Evolutionary conservation across 1,140 invertebrate genomes (phyloP).

Genomic region (Oppia nitens): DNA sequence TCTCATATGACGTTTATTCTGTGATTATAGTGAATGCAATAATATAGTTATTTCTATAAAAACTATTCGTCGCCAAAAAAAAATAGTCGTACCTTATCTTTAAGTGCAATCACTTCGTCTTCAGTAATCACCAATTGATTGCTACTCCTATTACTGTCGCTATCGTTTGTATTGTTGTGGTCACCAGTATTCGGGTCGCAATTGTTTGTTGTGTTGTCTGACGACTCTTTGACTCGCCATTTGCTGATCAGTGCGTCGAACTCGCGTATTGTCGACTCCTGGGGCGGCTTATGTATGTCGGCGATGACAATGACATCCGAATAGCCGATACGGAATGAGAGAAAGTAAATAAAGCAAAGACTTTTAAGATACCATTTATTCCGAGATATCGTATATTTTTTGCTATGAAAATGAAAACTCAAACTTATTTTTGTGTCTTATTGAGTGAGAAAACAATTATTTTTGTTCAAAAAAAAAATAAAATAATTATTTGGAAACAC

Average conservation of each 20-base stretch:
- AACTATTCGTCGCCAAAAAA: background rate
- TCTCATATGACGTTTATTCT: constrained; percentile 68
- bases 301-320: constrained; percentile 38
- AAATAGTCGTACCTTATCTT: constrained; percentile 40
- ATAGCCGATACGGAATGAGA: constrained; percentile 44
- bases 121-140: constrained; percentile 40
- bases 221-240: constrained; percentile 24
- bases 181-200: constrained; percentile 10
- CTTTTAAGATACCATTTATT: background rate
- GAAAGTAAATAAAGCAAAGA: too few species aligned
- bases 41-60: background rate
- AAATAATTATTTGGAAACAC: too few species aligned
- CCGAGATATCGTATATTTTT: background rate
- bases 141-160: constrained; percentile 17
- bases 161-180: too few species aligned
- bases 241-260: constrained; percentile 31
- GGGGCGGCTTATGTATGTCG: constrained; percentile 33
- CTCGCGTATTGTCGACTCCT: constrained; percentile 29
- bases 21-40: too few species aligned
- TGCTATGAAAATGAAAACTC: background rate
- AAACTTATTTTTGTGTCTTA: constrained; percentile 1
- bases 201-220: constrained; percentile 11
- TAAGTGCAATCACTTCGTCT: constrained; percentile 49
- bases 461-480: too few species aligned
- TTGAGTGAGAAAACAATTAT: too few species aligned